phyloP scores from a whole-genome alignment of 2,888 invertebrate species.

The Eristalis tenax region DNA sequence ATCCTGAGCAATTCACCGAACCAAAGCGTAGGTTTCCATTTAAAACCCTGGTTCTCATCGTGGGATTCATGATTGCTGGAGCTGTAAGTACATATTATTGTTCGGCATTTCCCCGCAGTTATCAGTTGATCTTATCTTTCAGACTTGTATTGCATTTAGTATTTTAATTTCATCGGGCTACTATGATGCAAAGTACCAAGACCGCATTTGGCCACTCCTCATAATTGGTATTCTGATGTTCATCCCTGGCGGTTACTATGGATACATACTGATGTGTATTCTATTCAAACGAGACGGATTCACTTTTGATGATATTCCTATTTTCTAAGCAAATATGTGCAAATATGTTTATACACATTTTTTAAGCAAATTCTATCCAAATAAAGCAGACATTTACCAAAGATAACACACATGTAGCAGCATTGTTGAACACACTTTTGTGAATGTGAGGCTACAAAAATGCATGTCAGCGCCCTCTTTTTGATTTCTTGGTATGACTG shows the following conservation, averaged over 20 bases:
- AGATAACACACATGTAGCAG: not conserved
- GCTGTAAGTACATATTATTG: conserved; percentile 78
- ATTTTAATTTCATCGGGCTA: conserved; percentile 90
- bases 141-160: conserved; percentile 87
- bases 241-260: conserved; percentile 95
- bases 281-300: conserved; percentile 74
- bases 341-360: too few species aligned
- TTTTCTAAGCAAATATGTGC: conserved; percentile 50
- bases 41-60: conserved; percentile 90
- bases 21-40: conserved; percentile 90
- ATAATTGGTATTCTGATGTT: conserved; percentile 94
- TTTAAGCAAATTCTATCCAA: not conserved
- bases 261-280: conserved; percentile 93
- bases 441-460: too few species aligned
- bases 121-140: conserved; percentile 8
- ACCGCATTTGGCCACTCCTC: conserved; percentile 94
- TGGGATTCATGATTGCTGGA: conserved; percentile 89
- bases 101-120: not conserved
- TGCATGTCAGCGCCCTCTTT: too few species aligned
- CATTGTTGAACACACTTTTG: conserved; percentile 18
- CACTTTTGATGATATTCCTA: conserved; percentile 75
- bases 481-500: too few species aligned
- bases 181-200: conserved; percentile 91
- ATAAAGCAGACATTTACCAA: conserved; percentile 22
- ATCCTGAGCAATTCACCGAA: conserved; percentile 83